phyloP scores from a whole-genome alignment of 2,888 invertebrate genomes.

The Pseudococcus longispinus region DNA sequence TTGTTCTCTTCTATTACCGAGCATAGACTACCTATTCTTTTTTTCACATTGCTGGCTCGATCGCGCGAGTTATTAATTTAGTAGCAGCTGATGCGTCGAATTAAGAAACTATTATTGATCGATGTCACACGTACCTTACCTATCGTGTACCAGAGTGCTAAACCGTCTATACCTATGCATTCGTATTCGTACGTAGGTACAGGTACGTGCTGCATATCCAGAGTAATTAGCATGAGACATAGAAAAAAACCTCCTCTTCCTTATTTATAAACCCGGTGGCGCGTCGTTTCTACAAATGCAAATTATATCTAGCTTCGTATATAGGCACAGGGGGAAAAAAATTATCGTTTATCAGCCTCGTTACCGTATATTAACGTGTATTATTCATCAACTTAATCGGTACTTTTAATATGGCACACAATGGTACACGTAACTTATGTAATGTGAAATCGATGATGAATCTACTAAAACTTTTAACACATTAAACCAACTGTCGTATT shows the following conservation, averaged over 20 bases:
- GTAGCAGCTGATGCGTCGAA: constrained; percentile 34
- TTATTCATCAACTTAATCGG: constrained; percentile 36
- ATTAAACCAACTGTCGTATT: background rate
- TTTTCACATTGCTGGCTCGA: background rate
- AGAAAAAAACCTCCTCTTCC: background rate
- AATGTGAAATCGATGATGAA: constrained; percentile 36
- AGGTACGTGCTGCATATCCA: background rate
- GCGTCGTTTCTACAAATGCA: background rate
- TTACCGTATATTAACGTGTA: constrained; percentile 11
- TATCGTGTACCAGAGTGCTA: no score
- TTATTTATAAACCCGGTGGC: background rate
- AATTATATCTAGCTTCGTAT: background rate
- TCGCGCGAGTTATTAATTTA: constrained; percentile 40
- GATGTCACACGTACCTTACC: background rate
- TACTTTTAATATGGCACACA: constrained; percentile 36
- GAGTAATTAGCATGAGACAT: background rate
- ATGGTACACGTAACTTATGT: constrained; percentile 6
- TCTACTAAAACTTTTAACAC: constrained; percentile 33
- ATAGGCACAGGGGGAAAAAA: background rate
- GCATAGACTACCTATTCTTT: background rate
- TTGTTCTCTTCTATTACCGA: background rate
- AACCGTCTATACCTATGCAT: background rate
- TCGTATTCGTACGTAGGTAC: background rate
- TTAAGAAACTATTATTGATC: constrained; percentile 19
- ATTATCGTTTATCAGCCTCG: constrained; percentile 19